These are phyloP conservation scores for Notospermus geniculatus DNA, from an alignment of 1,140 invertebrate species.

Conservation along the genomic window DNA sequence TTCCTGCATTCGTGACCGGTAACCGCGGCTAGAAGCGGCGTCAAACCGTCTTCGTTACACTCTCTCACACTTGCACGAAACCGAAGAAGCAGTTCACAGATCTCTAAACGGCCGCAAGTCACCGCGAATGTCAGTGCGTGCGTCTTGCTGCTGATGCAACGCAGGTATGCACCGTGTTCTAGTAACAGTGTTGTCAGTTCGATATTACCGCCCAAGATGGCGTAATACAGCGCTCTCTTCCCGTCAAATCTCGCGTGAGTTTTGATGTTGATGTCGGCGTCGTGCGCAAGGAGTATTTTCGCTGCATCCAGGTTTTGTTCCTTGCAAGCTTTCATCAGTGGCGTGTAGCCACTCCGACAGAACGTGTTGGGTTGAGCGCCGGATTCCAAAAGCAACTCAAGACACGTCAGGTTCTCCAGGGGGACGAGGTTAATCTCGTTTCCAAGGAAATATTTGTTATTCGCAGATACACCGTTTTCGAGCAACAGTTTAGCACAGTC, in stretches of 20 bases:
- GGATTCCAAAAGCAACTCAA: slow-evolving; percentile 77
- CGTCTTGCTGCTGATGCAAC: slow-evolving; percentile 70
- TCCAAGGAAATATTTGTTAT: slow-evolving; percentile 74
- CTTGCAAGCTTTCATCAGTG: slow-evolving; percentile 68
- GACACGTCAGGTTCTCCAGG: slow-evolving; percentile 71
- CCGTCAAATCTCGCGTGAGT: slow-evolving; percentile 41
- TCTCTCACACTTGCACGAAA: slow-evolving; percentile 67
- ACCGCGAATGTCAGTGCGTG: slow-evolving; percentile 81
- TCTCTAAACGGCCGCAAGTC: slow-evolving; percentile 55
- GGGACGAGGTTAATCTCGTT: slow-evolving; percentile 82
- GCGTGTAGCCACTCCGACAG: slow-evolving; percentile 70
- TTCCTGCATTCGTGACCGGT: slow-evolving; percentile 77
- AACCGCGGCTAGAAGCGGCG: slow-evolving; percentile 75
- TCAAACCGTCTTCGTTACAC: slow-evolving; percentile 59
- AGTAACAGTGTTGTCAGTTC: slow-evolving; percentile 75
- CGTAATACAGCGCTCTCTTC: slow-evolving; percentile 79
- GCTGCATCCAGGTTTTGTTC: slow-evolving; percentile 58
- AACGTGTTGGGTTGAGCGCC: slow-evolving; percentile 82
- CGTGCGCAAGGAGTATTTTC: slow-evolving; percentile 75
- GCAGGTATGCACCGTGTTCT: slow-evolving; percentile 68
- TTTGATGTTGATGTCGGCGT: slow-evolving; percentile 70
- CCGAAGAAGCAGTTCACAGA: slow-evolving; percentile 43
- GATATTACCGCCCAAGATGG: slow-evolving; percentile 71
- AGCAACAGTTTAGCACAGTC: slow-evolving; percentile 65
- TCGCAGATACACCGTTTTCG: slow-evolving; percentile 68